Evolutionary conservation across 2,888 invertebrate genomes (phyloP).

Genomic region (Agrochola lychnidis): DNA sequence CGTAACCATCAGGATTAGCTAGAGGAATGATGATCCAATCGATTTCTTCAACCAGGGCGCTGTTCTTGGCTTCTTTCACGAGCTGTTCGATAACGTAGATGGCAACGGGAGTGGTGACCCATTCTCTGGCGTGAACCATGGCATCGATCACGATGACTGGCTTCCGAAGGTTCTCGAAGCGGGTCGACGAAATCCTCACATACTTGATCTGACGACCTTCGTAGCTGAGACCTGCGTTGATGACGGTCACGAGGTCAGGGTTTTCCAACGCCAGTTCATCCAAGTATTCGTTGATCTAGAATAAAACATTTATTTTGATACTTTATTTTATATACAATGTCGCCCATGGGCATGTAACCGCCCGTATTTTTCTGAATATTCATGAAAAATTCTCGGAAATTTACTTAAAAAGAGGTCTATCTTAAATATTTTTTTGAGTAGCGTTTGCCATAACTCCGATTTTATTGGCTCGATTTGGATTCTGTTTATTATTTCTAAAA

Average conservation of each 20-base stretch:
- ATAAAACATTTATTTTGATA: constrained; percentile 28
- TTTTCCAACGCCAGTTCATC: constrained; percentile 82
- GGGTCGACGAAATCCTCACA: constrained; percentile 90
- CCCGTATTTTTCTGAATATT: too few relatives aligned
- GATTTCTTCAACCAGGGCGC: constrained; percentile 87
- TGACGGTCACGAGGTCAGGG: constrained; percentile 87
- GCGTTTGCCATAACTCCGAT: too few relatives aligned
- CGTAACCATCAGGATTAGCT: constrained; percentile 94
- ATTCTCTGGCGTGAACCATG: constrained; percentile 93
- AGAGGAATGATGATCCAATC: constrained; percentile 93
- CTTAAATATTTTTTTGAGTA: too few relatives aligned
- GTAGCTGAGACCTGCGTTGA: constrained; percentile 90
- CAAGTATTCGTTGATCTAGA: constrained; percentile 89
- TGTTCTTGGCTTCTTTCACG: constrained; percentile 89
- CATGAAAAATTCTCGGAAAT: too few relatives aligned
- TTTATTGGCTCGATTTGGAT: too few relatives aligned
- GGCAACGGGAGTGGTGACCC: constrained; percentile 93
- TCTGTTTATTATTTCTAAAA: too few relatives aligned
- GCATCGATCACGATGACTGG: constrained; percentile 92
- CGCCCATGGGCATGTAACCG: too few relatives aligned
- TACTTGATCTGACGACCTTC: constrained; percentile 91
- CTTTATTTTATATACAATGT: too few relatives aligned
- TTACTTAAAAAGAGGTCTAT: too few relatives aligned
- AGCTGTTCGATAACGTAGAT: constrained; percentile 93
- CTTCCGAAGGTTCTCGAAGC: constrained; percentile 84